These are phyloP conservation scores for Urechis unicinctus DNA, from an alignment of 2,888 invertebrate species.

Conservation along the genomic window DNA sequence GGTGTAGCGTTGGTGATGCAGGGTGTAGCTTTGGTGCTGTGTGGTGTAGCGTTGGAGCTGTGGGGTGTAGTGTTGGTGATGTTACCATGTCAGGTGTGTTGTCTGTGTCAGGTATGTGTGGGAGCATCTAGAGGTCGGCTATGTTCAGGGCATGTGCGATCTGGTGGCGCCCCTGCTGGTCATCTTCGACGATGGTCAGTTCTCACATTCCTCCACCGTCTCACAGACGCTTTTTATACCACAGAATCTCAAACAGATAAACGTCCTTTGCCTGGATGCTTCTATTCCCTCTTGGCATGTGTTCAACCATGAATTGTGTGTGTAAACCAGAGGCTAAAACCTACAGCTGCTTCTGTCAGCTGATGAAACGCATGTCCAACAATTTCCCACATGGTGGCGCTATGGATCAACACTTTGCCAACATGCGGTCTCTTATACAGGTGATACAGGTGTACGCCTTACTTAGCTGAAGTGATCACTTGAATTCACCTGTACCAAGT, in stretches of 20 bases:
- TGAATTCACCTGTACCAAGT: too few relatives aligned
- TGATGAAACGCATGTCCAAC: conserved; percentile 84
- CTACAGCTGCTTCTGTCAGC: conserved; percentile 81
- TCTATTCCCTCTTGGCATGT: too few relatives aligned
- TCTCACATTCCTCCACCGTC: not conserved
- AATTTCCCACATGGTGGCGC: conserved; percentile 85
- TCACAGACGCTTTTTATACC: too few relatives aligned
- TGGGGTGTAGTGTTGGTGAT: too few relatives aligned
- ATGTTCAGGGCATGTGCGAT: conserved; percentile 98
- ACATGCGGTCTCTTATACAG: conserved; percentile 69
- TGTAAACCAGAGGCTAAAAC: conserved; percentile 80
- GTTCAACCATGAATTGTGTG: not conserved
- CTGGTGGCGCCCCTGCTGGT: conserved; percentile 86
- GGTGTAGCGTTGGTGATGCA: too few relatives aligned
- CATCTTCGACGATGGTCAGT: conserved; percentile 72
- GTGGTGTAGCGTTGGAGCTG: too few relatives aligned
- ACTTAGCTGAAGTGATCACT: too few relatives aligned
- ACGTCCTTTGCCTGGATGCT: too few relatives aligned
- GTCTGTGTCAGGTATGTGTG: conserved; percentile 60
- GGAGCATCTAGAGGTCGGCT: conserved; percentile 88
- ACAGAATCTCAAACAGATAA: too few relatives aligned
- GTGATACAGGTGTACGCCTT: too few relatives aligned
- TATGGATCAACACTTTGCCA: conserved; percentile 93
- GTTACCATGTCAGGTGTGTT: too few relatives aligned
- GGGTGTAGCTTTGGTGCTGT: too few relatives aligned